Conservation (phyloP, 1,140 invertebrate genomes). For the Myzus persicae region DNA sequence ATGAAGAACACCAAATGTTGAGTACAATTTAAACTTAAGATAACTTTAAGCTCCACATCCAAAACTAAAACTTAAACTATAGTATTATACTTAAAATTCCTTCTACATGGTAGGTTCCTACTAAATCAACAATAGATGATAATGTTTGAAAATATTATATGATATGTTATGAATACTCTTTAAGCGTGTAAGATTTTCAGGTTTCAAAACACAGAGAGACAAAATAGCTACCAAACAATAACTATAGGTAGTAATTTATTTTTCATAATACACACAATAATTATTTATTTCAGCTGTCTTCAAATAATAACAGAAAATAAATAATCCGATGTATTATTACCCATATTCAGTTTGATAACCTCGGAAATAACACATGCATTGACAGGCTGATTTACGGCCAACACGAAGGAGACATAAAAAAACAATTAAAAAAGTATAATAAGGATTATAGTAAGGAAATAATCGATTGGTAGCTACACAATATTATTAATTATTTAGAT, state of each 20-base stretch:
- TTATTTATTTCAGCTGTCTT: too few relatives aligned
- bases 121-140: background rate
- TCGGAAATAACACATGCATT: background rate
- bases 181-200: background rate
- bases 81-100: background rate
- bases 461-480: background rate
- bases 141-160: background rate
- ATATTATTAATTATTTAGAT: background rate
- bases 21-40: slow-evolving; percentile 10
- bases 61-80: background rate
- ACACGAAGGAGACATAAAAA: background rate
- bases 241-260: background rate
- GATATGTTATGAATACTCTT: too few relatives aligned
- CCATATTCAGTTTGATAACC: background rate
- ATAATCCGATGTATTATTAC: background rate
- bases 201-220: background rate
- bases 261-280: background rate
- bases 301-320: too few relatives aligned
- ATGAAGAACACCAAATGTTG: background rate
- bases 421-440: background rate
- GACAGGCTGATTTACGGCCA: background rate
- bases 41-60: background rate
- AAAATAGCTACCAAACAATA: background rate
- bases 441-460: background rate
- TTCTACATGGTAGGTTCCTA: background rate